These are phyloP conservation scores for Gorsachius magnificus DNA, from an alignment of 2,797 vertebrate species.

Conservation along the genomic window DNA sequence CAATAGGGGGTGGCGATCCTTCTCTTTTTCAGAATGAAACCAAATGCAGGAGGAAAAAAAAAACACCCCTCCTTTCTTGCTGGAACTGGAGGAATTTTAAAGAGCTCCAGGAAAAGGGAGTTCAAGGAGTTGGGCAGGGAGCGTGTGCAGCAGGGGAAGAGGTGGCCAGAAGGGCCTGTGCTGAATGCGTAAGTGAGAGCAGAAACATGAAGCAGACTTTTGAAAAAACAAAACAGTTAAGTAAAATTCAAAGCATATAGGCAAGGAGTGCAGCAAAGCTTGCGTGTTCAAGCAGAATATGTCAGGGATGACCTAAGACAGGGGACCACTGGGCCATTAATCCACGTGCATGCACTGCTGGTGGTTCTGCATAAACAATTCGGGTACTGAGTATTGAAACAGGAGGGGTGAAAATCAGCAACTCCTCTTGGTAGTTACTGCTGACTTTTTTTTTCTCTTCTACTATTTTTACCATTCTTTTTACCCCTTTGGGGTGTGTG, in stretches of 20 bases:
- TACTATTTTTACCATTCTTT: not conserved
- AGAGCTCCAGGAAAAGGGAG: not conserved
- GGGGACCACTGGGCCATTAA: not conserved
- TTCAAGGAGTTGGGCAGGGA: not conserved
- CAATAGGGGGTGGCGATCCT: not conserved
- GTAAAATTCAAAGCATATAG: not conserved
- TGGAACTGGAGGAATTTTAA: not conserved
- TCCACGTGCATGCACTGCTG: not conserved
- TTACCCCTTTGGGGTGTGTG: not conserved
- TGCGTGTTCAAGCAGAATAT: not conserved
- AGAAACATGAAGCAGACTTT: not conserved
- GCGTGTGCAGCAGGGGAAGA: not conserved
- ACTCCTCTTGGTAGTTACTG: not conserved
- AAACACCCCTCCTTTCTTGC: not conserved
- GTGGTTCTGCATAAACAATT: not conserved
- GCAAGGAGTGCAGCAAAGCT: not conserved
- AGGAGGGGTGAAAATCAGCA: not conserved
- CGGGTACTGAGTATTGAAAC: not conserved
- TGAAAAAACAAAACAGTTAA: not conserved
- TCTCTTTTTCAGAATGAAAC: not conserved
- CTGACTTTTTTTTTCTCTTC: not conserved
- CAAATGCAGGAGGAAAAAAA: not conserved
- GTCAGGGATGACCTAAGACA: not conserved
- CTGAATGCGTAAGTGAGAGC: not conserved
- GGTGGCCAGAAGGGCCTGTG: not conserved